Percentiles rank a stretch among this genome's conserved stretches.
phyloP scores from a whole-genome alignment of 1,140 invertebrate species.

The Caerostris extrusa region DNA sequence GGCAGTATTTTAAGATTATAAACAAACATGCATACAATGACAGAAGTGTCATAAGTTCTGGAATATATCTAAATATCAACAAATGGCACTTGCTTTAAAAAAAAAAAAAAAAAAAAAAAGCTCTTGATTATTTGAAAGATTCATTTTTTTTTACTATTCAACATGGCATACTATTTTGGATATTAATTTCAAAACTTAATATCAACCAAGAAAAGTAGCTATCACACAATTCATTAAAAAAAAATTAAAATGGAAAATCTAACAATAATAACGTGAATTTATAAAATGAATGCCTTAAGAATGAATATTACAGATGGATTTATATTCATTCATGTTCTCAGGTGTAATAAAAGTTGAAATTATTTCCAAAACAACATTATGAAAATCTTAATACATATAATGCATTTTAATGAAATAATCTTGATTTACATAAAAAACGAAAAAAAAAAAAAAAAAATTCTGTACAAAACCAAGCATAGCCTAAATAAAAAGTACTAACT shows the following conservation, averaged over 20 bases:
- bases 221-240: background rate
- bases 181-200: background rate
- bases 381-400: background rate
- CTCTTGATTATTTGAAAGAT: background rate
- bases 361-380: too few species aligned
- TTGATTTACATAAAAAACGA: constrained; percentile 4
- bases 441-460: too few species aligned
- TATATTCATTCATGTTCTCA: background rate
- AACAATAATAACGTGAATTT: background rate
- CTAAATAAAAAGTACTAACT: background rate
- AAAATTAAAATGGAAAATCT: background rate
- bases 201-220: background rate
- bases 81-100: background rate
- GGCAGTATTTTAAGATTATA: too few species aligned
- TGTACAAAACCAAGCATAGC: background rate
- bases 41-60: background rate
- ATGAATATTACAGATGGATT: background rate
- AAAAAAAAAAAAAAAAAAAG: background rate
- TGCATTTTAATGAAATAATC: background rate
- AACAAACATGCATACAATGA: background rate
- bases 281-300: background rate
- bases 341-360: too few species aligned
- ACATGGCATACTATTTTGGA: background rate
- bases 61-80: background rate
- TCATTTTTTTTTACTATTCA: background rate